Percentiles rank a stretch among this genome's conserved stretches.
These are phyloP conservation scores for Dendroctonus valens DNA, from an alignment of 1,140 invertebrate species.

Conservation along the genomic window DNA sequence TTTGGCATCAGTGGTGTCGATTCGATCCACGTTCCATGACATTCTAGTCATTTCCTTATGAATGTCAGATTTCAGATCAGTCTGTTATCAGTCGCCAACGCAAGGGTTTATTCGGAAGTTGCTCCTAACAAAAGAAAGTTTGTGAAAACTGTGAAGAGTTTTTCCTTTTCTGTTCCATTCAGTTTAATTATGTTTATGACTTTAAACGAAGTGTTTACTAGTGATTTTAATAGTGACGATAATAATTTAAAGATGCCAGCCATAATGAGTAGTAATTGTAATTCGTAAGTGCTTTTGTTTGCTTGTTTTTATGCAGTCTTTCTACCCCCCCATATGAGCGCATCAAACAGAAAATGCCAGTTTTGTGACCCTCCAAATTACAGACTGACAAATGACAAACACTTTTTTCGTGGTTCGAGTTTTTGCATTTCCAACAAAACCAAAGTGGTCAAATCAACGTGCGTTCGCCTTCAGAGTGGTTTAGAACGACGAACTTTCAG, in stretches of 20 bases:
- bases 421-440: neutral
- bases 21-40: too few relatives aligned
- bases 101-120: too few relatives aligned
- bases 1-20: too few relatives aligned
- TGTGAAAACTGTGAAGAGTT: neutral
- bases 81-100: too few relatives aligned
- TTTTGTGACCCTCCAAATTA: neutral
- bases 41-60: too few relatives aligned
- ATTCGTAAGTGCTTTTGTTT: slow-evolving; percentile 36
- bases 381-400: neutral
- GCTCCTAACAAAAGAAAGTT: too few relatives aligned
- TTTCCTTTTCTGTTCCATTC: slow-evolving; percentile 29
- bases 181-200: slow-evolving; percentile 47
- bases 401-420: neutral
- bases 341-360: neutral
- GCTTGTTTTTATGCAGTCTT: neutral
- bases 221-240: slow-evolving; percentile 36
- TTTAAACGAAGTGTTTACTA: slow-evolving; percentile 41
- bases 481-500: too few relatives aligned
- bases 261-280: slow-evolving; percentile 44
- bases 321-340: neutral
- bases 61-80: too few relatives aligned
- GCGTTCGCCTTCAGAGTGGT: neutral
- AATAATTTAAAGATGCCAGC: slow-evolving; percentile 42
- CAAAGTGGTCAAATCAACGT: neutral